Conservation (phyloP, 2,888 invertebrate genomes). For the Macaria notata region DNA sequence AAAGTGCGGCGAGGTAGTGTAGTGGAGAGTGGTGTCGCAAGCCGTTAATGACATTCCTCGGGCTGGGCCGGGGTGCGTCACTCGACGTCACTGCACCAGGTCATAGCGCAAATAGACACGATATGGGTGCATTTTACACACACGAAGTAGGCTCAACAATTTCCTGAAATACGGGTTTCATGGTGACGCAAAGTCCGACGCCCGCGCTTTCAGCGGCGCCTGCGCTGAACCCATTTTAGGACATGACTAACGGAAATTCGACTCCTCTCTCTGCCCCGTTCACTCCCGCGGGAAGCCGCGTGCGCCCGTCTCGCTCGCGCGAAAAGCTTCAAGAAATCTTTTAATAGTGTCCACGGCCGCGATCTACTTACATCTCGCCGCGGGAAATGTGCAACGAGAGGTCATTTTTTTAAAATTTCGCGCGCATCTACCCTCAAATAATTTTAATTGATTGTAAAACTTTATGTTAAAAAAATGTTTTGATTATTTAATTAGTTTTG, state of each 20-base stretch:
- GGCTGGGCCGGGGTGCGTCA: conserved; percentile 68
- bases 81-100: conserved; percentile 63
- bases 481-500: neutral
- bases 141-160: conserved; percentile 56
- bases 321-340: conserved; percentile 82
- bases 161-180: conserved; percentile 80
- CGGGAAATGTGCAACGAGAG: conserved; percentile 71
- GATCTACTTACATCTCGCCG: conserved; percentile 80
- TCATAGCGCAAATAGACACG: conserved; percentile 50
- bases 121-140: conserved; percentile 62
- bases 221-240: conserved; percentile 87
- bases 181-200: conserved; percentile 78
- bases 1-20: conserved; percentile 41
- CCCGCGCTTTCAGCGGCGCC: conserved; percentile 83
- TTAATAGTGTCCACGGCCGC: conserved; percentile 83
- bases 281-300: conserved; percentile 70
- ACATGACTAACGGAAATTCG: conserved; percentile 87
- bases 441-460: conserved; percentile 18
- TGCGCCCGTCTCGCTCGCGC: conserved; percentile 73
- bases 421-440: conserved; percentile 43
- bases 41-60: conserved; percentile 74
- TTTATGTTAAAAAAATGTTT: neutral
- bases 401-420: conserved; percentile 25
- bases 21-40: conserved; percentile 60
- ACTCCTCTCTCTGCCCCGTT: conserved; percentile 79